A percentile compares a stretch with the other conserved stretches of the same genome.
Evolutionary conservation across 30 jellyfish, hydroid and myxozoan genomes (phyloP).

Genomic region (Phacellophora camtschatica): DNA sequence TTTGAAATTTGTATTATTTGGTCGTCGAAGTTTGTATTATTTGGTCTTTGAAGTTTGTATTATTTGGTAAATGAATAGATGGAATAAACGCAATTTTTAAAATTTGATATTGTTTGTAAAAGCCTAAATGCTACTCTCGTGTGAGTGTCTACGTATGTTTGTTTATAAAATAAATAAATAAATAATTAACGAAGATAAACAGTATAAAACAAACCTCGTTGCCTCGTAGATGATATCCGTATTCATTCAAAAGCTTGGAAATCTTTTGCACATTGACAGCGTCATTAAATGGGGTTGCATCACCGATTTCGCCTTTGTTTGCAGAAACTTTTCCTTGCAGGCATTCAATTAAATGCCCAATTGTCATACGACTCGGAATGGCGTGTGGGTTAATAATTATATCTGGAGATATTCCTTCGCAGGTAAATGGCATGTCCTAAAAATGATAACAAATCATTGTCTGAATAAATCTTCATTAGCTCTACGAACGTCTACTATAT

Average conservation of each 20-base stretch:
- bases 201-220: conserved; percentile 77
- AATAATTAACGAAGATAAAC: too few relatives aligned
- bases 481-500: too few relatives aligned
- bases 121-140: too few relatives aligned
- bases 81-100: too few relatives aligned
- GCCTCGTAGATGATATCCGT: conserved; percentile 98
- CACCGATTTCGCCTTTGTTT: conserved; percentile 99
- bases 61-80: not conserved
- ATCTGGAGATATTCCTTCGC: conserved; percentile 99
- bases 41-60: not conserved
- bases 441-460: too few relatives aligned
- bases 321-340: conserved; percentile 99
- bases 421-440: conserved; percentile 99
- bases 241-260: conserved; percentile 86
- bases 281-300: conserved; percentile 99
- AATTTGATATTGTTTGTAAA: too few relatives aligned
- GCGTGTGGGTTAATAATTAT: conserved; percentile 99
- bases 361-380: conserved; percentile 99
- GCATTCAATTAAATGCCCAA: conserved; percentile 99
- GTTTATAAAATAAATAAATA: too few relatives aligned
- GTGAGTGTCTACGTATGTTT: too few relatives aligned
- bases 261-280: conserved; percentile 98
- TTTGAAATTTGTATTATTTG: not conserved
- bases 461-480: too few relatives aligned
- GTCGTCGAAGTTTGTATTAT: too few relatives aligned